Conservation (phyloP, 2,888 invertebrate genomes). For the Ophion ellenae region DNA sequence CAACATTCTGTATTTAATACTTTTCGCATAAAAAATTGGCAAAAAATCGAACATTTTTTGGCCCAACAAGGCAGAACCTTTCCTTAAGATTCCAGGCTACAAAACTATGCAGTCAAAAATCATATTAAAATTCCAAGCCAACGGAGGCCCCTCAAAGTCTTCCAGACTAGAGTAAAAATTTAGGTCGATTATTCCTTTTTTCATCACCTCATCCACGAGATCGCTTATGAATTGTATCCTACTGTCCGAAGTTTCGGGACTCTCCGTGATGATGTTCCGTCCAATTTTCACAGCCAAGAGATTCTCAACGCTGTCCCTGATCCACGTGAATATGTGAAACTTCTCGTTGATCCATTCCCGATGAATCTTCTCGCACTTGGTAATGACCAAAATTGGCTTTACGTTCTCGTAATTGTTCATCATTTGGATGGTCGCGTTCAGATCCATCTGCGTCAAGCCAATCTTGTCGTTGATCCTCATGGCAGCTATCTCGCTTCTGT, state of each 20-base stretch:
- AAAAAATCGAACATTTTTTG: no score
- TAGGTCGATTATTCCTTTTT: background rate
- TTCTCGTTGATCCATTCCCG: slow-evolving; percentile 76
- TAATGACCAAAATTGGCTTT: slow-evolving; percentile 80
- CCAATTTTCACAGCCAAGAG: slow-evolving; percentile 71
- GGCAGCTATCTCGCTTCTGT: slow-evolving; percentile 78
- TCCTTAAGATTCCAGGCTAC: no score
- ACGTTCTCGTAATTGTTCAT: slow-evolving; percentile 80
- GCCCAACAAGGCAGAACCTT: no score
- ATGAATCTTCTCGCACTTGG: slow-evolving; percentile 79
- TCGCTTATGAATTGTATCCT: slow-evolving; percentile 66
- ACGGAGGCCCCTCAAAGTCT: no score
- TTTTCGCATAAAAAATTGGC: no score
- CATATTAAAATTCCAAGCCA: no score
- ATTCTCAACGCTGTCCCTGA: slow-evolving; percentile 73
- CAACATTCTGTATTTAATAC: no score
- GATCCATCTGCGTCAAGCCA: slow-evolving; percentile 81
- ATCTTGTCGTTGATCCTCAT: slow-evolving; percentile 76
- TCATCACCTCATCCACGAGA: slow-evolving; percentile 70
- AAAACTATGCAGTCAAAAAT: background rate
- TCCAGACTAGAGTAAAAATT: no score
- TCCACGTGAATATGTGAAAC: slow-evolving; percentile 75
- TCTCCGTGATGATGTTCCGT: slow-evolving; percentile 49
- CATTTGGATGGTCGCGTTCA: slow-evolving; percentile 81
- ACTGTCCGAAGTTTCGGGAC: slow-evolving; percentile 62